Base-by-base conservation (phyloP, 2,797 vertebrate genomes). In the Semaprochilodus insignis region DNA sequence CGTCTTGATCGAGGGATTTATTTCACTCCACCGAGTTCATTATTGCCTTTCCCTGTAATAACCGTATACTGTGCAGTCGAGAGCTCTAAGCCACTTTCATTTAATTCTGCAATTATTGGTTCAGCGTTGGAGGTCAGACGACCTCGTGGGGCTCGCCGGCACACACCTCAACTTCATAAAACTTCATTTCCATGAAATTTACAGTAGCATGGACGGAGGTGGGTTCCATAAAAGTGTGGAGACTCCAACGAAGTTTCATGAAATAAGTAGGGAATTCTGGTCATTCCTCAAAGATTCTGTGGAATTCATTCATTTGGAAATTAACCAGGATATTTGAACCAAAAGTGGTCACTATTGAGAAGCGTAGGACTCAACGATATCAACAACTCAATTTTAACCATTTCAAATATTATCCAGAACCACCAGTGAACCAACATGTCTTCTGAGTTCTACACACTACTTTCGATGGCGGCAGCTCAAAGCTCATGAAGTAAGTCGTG, bases 41-140 rank as follows among this genome's bases (percentile, higher is more conserved):
- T 60, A 62, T 76, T 76, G 65, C 73, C 7, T 81, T 27, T 75
- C n/a, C 23, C 57, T 57, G 21, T 70, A 78, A 70, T 70, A 78
- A 27, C 5, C 76, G 69, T 48, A 66, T 52, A 54, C 76, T 52
- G 4, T 51, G 67, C 40, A 71, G 44, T 27, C 52, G 23, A 54
- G 31, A 54, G 65, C 54, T 78, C 63, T 13, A 17, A 54, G 52
- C n/a, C 15, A 15, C 59, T n/a, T 66, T 55, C 63, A 70, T 36
- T 71, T 77, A 70, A 70, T 77, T 72, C 66, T 63, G 23, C 71
- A 19, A 78, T 78, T 66, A 72, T 73, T 36, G 48, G 40, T 65
- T 63, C 23, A 1, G 17, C n/a, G 34, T 72, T 44, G 62, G 14
- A 72, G 67, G 27, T 17, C 6, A 65, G 34, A 19, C 19, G 6